Evolutionary conservation across 2,888 invertebrate species (phyloP), one percentile per base, ranked within the genome.

Genomic region (Drosophila fungiperda): DNA sequence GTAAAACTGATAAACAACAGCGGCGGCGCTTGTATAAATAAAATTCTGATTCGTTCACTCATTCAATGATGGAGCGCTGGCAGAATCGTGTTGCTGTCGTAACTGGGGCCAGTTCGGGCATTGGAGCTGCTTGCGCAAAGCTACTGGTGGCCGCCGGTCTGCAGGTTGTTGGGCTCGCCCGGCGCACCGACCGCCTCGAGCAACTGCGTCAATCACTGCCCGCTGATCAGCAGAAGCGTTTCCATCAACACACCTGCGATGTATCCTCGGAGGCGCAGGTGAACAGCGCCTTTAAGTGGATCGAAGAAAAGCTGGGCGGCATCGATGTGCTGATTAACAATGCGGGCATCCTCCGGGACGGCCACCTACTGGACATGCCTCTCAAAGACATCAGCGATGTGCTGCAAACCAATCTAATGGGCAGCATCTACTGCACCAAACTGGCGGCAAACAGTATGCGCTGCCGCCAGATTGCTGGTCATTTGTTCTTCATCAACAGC

Each of bases 61-160:
- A 53, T 53, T 29, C 20, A 15, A 66, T 48, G 11, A 92, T 92
- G 92, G 90, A 92, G 55, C 92, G 92, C 67, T 92, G 92, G 92
- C 79, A 85, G 5, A 95, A 94, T 68, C 94, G 94, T 82, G 94
- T 95, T 0, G 95, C 95, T 0, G 94, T 95, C 20, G 95, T 95
- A 58, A 95, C 95, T 0, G 95, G 95, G 20, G 95, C 95, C 20
- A 95, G 95, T 89, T 93, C 94, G 0, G 95, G 95, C 6, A 95
- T 95, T 67, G 95, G 95, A 7, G 94, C 94, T 3, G 94, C 93
- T 2, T 93, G 94, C 54, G 92, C 92, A 15, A 90, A 90, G 49
- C 88, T 93, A 11, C 89, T 95, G 33, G 93, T 94, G 1, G 90
- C 92, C 57, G 92, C 93, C 12, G 95, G 95, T 4, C 80, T 95